These are phyloP conservation scores for Nansenia antarctica DNA, from an alignment of 2,113 vertebrate genomes.

Conservation along the genomic window DNA sequence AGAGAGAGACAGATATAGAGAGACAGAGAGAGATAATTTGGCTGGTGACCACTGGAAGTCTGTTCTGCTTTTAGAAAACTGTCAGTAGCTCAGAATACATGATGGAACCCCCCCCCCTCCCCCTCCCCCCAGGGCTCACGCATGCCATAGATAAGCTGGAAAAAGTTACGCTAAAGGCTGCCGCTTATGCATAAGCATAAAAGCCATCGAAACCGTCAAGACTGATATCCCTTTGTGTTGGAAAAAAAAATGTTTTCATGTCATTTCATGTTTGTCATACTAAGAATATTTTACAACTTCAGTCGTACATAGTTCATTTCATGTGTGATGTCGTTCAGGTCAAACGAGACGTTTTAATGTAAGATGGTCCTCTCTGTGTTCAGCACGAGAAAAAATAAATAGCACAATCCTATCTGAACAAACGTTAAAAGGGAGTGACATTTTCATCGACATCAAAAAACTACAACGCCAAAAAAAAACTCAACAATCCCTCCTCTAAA, in stretches of 20 bases:
- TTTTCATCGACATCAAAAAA: conserved; percentile 13
- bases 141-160: conserved; percentile 55
- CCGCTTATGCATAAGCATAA: conserved; percentile 42
- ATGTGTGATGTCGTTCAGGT: no score
- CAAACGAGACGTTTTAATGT: neutral
- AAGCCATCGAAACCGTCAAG: conserved; percentile 33
- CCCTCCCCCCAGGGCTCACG: conserved; percentile 42
- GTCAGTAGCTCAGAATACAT: conserved; percentile 50
- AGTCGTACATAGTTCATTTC: neutral
- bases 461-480: no score
- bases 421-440: conserved; percentile 38
- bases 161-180: conserved; percentile 50
- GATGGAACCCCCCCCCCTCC: conserved; percentile 50
- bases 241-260: neutral
- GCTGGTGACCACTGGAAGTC: conserved; percentile 50
- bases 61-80: conserved; percentile 45
- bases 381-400: neutral
- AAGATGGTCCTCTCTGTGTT: conserved; percentile 16
- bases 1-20: no score
- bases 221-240: conserved; percentile 7
- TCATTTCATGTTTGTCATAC: conserved; percentile 22
- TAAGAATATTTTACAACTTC: neutral
- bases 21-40: no score
- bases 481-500: neutral
- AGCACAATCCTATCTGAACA: conserved; percentile 41